Evolutionary conservation across 2,113 vertebrate genomes (phyloP).

Genomic region (Empidonax alnorum): DNA sequence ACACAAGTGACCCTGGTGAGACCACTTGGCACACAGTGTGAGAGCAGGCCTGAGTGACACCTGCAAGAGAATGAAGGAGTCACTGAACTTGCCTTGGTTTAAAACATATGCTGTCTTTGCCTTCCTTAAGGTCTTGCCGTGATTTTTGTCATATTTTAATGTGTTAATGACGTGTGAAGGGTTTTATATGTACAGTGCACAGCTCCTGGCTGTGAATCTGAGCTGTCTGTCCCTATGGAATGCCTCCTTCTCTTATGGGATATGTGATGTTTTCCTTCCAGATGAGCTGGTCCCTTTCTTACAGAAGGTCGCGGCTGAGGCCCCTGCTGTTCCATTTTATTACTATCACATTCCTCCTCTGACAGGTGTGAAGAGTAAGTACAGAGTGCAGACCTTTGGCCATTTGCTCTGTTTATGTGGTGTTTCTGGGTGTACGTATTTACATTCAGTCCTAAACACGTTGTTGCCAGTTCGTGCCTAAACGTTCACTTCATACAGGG

Average conservation of each 20-base stretch:
- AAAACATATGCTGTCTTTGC: not conserved
- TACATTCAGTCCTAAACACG: not conserved
- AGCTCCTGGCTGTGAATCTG: not conserved
- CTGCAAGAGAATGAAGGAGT: not conserved
- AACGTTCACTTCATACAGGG: not conserved
- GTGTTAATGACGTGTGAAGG: not conserved
- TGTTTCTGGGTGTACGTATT: not conserved
- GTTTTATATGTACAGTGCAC: not conserved
- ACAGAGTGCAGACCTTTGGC: not conserved
- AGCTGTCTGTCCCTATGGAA: not conserved
- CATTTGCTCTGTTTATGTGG: not conserved
- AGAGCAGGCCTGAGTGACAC: not conserved
- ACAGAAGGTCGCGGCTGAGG: conserved; percentile 81
- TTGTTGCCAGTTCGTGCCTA: not conserved
- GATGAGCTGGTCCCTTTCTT: conserved; percentile 83
- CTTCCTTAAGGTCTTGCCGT: not conserved
- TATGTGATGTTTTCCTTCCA: conserved; percentile 57
- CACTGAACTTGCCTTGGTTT: not conserved
- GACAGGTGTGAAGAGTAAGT: conserved; percentile 88
- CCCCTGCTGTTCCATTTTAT: conserved; percentile 88
- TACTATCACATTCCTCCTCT: conserved; percentile 92
- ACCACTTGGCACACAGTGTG: not conserved
- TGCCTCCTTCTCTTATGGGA: not conserved
- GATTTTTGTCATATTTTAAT: not conserved
- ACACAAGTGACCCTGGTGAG: not conserved